These are phyloP conservation scores for Globodera ellingtonae DNA, from an alignment of 1,140 invertebrate genomes.

Conservation along the genomic window DNA sequence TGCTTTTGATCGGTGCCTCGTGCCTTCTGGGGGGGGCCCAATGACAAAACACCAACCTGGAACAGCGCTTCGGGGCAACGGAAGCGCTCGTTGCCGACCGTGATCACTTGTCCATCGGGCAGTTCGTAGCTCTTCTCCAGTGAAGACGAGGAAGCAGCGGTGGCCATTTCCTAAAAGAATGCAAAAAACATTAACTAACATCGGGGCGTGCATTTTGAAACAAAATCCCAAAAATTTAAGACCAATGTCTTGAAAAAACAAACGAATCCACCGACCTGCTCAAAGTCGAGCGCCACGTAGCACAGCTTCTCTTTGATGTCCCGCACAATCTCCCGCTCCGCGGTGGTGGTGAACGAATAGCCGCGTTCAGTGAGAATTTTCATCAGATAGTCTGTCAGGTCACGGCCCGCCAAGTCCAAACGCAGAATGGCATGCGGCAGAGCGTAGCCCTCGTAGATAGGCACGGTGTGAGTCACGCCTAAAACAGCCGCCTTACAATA, in stretches of 20 bases:
- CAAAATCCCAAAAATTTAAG: constrained; percentile 87
- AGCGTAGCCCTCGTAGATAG: constrained; percentile 60
- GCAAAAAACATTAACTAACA: too few species aligned
- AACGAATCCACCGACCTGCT: constrained; percentile 64
- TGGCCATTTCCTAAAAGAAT: constrained; percentile 86
- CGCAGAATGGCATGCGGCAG: constrained; percentile 58
- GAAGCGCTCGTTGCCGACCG: constrained; percentile 95
- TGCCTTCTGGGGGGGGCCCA: background rate
- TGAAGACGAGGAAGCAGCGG: constrained; percentile 84
- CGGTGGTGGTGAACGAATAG: constrained; percentile 91
- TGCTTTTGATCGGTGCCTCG: background rate
- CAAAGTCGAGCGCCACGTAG: constrained; percentile 84
- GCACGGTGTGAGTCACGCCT: constrained; percentile 64
- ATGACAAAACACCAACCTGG: constrained; percentile 75
- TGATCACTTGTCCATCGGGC: constrained; percentile 92
- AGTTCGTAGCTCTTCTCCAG: constrained; percentile 91
- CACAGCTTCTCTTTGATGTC: constrained; percentile 77
- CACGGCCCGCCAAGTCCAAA: constrained; percentile 58
- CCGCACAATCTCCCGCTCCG: constrained; percentile 91
- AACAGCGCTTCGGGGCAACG: constrained; percentile 94
- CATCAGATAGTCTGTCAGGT: constrained; percentile 71
- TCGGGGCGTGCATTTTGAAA: too few species aligned
- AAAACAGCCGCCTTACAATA: constrained; percentile 2
- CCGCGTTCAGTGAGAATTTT: constrained; percentile 93
- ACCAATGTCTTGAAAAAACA: constrained; percentile 64